Evolutionary conservation across 2,113 vertebrate genomes (phyloP).

Genomic region (Cairina moschata): DNA sequence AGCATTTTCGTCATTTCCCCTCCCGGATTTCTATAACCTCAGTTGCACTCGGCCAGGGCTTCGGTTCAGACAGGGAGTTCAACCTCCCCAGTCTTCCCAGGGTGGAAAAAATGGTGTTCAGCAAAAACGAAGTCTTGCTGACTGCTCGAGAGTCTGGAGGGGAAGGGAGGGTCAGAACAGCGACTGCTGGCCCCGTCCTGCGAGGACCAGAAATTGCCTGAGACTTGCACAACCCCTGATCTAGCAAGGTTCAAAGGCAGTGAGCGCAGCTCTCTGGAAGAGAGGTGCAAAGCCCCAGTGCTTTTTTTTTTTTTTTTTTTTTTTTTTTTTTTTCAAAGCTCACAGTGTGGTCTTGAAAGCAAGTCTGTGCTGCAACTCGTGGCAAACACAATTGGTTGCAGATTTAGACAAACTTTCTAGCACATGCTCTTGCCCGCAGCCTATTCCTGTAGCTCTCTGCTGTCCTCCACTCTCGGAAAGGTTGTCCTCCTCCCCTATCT

Average conservation of each 20-base stretch:
- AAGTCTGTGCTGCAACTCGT: neutral
- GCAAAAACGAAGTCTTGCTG: neutral
- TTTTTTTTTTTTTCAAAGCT: neutral
- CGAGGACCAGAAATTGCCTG: neutral
- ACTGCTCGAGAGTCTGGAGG: neutral
- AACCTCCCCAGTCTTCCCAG: constrained; percentile 28
- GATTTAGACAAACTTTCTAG: neutral
- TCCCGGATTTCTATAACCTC: constrained; percentile 53
- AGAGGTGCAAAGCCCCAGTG: neutral
- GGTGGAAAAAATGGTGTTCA: constrained; percentile 35
- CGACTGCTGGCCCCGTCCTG: neutral
- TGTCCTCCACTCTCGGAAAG: neutral
- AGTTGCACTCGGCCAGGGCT: constrained; percentile 53
- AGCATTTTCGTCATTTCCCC: constrained; percentile 56
- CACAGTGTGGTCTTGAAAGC: neutral
- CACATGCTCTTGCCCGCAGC: neutral
- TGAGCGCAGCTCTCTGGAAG: neutral
- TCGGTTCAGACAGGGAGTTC: constrained; percentile 34
- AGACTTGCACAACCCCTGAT: neutral
- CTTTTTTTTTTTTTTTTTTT: neutral
- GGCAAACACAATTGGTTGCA: neutral
- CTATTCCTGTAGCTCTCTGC: neutral
- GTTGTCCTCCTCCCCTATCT: neutral
- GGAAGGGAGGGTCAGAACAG: neutral
- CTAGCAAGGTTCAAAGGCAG: neutral